Percentiles rank a stretch among this genome's conserved stretches.
phyloP scores from a whole-genome alignment of 1,140 invertebrate genomes.

The Littorina saxatilis region DNA sequence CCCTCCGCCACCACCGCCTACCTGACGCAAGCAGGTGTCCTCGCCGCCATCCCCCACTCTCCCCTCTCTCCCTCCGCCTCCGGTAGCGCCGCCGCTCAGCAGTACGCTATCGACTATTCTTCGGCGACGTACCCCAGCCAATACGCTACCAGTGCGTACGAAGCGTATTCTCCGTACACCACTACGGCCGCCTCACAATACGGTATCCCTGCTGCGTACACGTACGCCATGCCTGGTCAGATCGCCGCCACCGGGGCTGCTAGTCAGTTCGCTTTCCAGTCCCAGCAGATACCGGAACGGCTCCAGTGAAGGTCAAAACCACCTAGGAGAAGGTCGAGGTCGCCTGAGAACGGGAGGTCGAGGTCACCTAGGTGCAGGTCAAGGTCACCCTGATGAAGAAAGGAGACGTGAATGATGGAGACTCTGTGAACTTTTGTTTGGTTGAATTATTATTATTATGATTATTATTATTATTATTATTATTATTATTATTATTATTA shows the following conservation, averaged over 20 bases:
- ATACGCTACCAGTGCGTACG: conserved; percentile 49
- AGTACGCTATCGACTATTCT: conserved; percentile 59
- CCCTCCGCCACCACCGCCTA: conserved; percentile 55
- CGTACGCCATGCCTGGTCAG: conserved; percentile 60
- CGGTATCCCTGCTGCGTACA: conserved; percentile 59
- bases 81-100: conserved; percentile 42
- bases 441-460: no score
- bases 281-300: conserved; percentile 65
- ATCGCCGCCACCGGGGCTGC: conserved; percentile 52
- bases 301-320: conserved; percentile 61
- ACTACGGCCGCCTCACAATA: conserved; percentile 53
- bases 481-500: no score
- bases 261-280: conserved; percentile 59
- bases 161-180: conserved; percentile 58
- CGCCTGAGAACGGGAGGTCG: background rate
- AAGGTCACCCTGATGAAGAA: background rate
- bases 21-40: conserved; percentile 44
- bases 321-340: no score
- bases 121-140: conserved; percentile 54
- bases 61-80: conserved; percentile 50
- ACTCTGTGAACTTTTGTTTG: no score
- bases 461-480: no score
- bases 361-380: background rate
- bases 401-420: background rate
- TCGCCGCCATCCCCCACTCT: conserved; percentile 50